These are phyloP conservation scores for Tenualosa ilisha DNA, from an alignment of 2,797 vertebrate genomes.

Conservation along the genomic window DNA sequence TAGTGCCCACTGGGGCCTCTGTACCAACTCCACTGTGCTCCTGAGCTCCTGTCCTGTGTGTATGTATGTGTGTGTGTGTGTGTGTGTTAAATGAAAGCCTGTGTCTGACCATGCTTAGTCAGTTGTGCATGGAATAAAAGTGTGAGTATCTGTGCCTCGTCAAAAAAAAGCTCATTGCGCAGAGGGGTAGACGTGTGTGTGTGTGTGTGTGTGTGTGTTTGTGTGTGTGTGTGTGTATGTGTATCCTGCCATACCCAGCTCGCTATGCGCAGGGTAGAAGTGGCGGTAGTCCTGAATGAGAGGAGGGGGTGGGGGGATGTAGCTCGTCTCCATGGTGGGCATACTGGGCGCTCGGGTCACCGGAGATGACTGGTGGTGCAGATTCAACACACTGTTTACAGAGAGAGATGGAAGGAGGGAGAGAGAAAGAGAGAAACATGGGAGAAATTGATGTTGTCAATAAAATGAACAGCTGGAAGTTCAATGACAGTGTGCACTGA, in stretches of 20 bases:
- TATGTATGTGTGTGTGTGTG: background rate
- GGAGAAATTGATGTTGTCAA: too few relatives aligned
- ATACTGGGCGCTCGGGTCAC: conserved; percentile 93
- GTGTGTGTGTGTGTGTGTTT: background rate
- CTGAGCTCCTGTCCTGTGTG: background rate
- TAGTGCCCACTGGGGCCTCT: too few relatives aligned
- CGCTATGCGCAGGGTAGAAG: conserved; percentile 91
- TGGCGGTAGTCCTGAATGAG: conserved; percentile 97
- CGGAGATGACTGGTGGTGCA: conserved; percentile 92
- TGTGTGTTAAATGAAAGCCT: background rate
- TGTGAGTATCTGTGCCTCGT: too few relatives aligned
- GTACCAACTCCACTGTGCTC: too few relatives aligned
- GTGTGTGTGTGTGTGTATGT: background rate
- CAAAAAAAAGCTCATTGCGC: too few relatives aligned
- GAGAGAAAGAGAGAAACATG: background rate
- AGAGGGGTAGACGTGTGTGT: too few relatives aligned
- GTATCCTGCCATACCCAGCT: conserved; percentile 49
- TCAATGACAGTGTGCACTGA: too few relatives aligned
- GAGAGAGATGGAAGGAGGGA: background rate
- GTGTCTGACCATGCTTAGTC: conserved; percentile 63
- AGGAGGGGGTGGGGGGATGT: conserved; percentile 89
- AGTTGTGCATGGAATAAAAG: conserved; percentile 86
- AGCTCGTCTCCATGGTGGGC: conserved; percentile 89
- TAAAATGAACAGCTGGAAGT: too few relatives aligned
- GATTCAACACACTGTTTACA: conserved; percentile 82